These are phyloP conservation scores for Chionis minor DNA, from an alignment of 2,113 vertebrate species.

Conservation along the genomic window DNA sequence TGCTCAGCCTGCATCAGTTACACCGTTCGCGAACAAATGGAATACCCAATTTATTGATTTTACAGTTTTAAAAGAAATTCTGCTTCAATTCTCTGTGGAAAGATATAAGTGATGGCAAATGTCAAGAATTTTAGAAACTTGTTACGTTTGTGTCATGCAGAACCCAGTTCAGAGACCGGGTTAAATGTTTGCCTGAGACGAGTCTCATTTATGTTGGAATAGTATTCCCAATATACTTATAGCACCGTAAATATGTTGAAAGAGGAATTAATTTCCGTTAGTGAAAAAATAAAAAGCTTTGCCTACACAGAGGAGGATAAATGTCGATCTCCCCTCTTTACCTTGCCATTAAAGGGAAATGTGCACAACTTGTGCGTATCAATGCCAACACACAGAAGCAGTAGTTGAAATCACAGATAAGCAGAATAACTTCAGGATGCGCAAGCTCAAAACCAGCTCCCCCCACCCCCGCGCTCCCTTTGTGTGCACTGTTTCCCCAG, in stretches of 20 bases:
- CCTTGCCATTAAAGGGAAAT: neutral
- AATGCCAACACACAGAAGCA: neutral
- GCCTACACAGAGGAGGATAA: neutral
- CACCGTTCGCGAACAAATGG: neutral
- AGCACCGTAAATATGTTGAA: neutral
- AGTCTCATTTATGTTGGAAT: neutral
- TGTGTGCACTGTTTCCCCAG: neutral
- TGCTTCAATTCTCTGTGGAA: neutral
- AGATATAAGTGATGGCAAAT: neutral
- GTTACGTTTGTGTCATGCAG: neutral
- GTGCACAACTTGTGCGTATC: neutral
- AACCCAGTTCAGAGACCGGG: neutral
- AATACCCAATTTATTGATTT: neutral
- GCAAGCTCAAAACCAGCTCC: neutral
- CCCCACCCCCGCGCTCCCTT: fast-evolving
- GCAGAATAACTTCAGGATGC: neutral
- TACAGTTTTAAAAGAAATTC: neutral
- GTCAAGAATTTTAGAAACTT: neutral
- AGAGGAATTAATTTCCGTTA: neutral
- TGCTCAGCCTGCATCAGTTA: neutral
- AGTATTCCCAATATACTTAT: neutral
- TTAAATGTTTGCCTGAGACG: neutral
- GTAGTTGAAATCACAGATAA: neutral
- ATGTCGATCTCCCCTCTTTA: neutral
- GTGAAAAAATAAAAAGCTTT: neutral